Conservation (phyloP, 2,888 invertebrate species). For the Drosophila suboccidentalis region DNA sequence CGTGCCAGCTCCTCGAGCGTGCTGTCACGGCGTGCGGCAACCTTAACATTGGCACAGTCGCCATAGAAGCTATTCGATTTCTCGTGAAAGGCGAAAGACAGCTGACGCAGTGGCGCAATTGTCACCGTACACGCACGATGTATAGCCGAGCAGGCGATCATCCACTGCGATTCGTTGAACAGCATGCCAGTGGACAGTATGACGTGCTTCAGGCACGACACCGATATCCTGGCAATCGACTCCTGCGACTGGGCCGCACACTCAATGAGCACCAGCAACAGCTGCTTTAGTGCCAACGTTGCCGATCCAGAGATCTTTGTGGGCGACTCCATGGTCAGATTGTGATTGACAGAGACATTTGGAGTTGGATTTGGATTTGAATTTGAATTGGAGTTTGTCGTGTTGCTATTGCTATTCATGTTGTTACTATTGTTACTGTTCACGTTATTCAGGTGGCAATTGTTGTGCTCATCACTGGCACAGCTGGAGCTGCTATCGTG, state of each 20-base stretch:
- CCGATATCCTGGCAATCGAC: constrained; percentile 95
- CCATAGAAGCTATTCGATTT: constrained; percentile 98
- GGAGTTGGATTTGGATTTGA: constrained; percentile 7
- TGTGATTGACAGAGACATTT: constrained; percentile 48
- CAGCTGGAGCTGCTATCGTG: constrained; percentile 58
- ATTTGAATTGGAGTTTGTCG: neutral
- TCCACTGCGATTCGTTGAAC: constrained; percentile 94
- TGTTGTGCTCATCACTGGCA: constrained; percentile 49
- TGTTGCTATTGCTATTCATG: neutral
- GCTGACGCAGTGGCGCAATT: constrained; percentile 93
- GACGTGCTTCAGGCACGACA: constrained; percentile 95
- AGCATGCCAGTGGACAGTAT: constrained; percentile 94
- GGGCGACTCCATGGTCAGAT: constrained; percentile 83
- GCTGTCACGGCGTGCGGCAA: constrained; percentile 95
- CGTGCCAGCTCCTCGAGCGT: constrained; percentile 93
- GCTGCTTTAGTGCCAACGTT: constrained; percentile 94
- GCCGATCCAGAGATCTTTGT: constrained; percentile 88
- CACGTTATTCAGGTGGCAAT: constrained; percentile 8
- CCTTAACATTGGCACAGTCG: constrained; percentile 96
- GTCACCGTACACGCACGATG: constrained; percentile 95
- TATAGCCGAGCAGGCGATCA: constrained; percentile 92
- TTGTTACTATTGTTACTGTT: constrained; percentile 4
- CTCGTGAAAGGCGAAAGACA: constrained; percentile 95
- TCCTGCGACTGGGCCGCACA: constrained; percentile 96
- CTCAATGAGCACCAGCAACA: constrained; percentile 94